Conservation (phyloP, 2,113 vertebrate genomes). For the Pitta sordida region DNA sequence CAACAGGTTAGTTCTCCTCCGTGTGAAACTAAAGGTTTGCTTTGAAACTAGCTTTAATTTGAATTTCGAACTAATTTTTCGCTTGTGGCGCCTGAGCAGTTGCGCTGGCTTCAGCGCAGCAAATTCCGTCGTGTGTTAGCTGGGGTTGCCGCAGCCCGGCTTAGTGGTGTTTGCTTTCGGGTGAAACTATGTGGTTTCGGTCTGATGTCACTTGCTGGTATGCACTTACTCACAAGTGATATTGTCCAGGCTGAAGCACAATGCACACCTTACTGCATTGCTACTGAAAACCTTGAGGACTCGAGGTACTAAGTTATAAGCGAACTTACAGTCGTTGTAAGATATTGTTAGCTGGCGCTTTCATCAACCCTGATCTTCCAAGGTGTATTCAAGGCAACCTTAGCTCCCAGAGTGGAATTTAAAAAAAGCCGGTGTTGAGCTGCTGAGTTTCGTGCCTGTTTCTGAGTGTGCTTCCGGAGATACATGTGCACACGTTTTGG, state of each 20-base stretch:
- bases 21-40: neutral
- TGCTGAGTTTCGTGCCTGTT: neutral
- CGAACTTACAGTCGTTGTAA: neutral
- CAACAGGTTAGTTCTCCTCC: constrained; percentile 38
- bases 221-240: neutral
- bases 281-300: accelerated
- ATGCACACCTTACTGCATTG: neutral
- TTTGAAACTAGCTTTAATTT: neutral
- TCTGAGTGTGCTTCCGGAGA: neutral
- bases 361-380: accelerated
- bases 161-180: neutral
- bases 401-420: neutral
- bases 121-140: neutral
- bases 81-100: neutral
- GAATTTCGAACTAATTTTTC: neutral
- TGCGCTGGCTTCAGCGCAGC: neutral
- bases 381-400: neutral
- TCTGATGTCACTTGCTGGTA: constrained; percentile 69
- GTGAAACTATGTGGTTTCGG: constrained; percentile 77
- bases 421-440: neutral
- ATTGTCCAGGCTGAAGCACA: neutral
- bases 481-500: accelerated
- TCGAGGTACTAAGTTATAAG: neutral
- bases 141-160: neutral
- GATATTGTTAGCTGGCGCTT: neutral